Evolutionary conservation across 2,113 vertebrate species (phyloP), one percentile per base, ranked within the genome.

Genomic region (Ophthalmolycus amberensis): DNA sequence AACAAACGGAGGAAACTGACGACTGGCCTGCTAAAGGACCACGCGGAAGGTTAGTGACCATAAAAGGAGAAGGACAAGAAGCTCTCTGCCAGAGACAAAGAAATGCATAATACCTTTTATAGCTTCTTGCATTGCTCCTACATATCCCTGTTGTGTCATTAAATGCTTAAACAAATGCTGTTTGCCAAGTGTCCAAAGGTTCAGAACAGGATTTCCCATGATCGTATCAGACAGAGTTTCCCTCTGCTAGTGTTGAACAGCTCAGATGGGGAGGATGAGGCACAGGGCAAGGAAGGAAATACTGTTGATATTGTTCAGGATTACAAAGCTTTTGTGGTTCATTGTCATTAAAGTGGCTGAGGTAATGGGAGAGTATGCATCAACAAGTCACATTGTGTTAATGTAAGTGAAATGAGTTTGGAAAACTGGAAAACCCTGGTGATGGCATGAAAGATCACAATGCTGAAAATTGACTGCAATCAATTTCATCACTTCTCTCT

Each of bases 1-100:
- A 83, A 92, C 89, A 93, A 92, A 91, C 71, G 88, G 46, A 91
- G 89, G 83, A 91, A 93, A 79, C 71, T 66, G 73, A 84, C 77
- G 37, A 40, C 79, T 74, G 78, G 58, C 42, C 62, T 60, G 64
- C 85, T 77, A 11, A 40, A 5, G 16, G 46, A 80, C 75, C 77
- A 84, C 7, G 74, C 46, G 62, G 72, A 89, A 48, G 67, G 68
- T 34, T 32, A 52, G 18, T 59, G 63, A 74, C 89, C 88, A 90
- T 91, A 90, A 88, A 92, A 91, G 89, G 89, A 91, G 73, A 42
- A 76, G 78, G 70, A 60, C 76, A 12, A 76, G 11, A 85, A 79
- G 69, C 70, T 68, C 75, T 65, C 65, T 25, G 34, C 59, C 50
- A 65, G 58, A 90, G 69, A 87, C 79, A 75, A 87, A 89, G 79